Evolutionary conservation across 2,888 invertebrate species (phyloP).

Genomic region (Aromia moschata): DNA sequence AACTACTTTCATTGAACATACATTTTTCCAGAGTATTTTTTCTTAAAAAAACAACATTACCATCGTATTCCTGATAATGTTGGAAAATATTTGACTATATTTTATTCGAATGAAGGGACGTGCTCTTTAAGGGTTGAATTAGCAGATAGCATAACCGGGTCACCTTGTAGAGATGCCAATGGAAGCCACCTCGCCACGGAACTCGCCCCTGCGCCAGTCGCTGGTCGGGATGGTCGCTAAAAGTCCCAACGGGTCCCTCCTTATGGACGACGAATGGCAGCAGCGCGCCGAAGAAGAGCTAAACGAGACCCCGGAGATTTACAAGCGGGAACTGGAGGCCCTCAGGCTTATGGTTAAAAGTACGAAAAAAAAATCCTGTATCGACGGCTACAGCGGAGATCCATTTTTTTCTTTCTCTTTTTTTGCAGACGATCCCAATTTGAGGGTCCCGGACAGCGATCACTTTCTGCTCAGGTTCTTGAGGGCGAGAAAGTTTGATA

Average conservation of each 20-base stretch:
- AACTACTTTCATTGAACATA: too few species aligned
- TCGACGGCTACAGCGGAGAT: background rate
- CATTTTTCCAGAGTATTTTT: too few species aligned
- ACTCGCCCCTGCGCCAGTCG: slow-evolving; percentile 12
- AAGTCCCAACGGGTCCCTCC: slow-evolving; percentile 29
- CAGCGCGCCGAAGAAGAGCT: slow-evolving; percentile 58
- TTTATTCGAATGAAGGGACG: too few species aligned
- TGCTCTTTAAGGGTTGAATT: too few species aligned
- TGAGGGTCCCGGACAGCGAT: slow-evolving; percentile 65
- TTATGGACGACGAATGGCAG: slow-evolving; percentile 50
- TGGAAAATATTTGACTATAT: too few species aligned
- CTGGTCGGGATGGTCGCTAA: slow-evolving; percentile 34
- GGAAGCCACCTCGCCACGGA: slow-evolving; percentile 21
- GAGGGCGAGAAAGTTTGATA: slow-evolving; percentile 67
- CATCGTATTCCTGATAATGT: too few species aligned
- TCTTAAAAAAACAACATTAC: too few species aligned
- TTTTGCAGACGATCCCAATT: slow-evolving; percentile 57
- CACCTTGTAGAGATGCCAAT: slow-evolving; percentile 33
- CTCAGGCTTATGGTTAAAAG: slow-evolving; percentile 53
- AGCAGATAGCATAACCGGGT: too few species aligned
- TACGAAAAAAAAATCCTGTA: slow-evolving; percentile 39
- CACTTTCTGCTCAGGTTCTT: slow-evolving; percentile 68
- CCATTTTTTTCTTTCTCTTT: slow-evolving; percentile 22
- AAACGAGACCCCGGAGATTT: slow-evolving; percentile 58
- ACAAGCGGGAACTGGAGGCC: slow-evolving; percentile 53